Evolutionary conservation across 2,888 invertebrate species (phyloP), one percentile per base, ranked within the genome.

Genomic region (Sphaerophoria taeniata): DNA sequence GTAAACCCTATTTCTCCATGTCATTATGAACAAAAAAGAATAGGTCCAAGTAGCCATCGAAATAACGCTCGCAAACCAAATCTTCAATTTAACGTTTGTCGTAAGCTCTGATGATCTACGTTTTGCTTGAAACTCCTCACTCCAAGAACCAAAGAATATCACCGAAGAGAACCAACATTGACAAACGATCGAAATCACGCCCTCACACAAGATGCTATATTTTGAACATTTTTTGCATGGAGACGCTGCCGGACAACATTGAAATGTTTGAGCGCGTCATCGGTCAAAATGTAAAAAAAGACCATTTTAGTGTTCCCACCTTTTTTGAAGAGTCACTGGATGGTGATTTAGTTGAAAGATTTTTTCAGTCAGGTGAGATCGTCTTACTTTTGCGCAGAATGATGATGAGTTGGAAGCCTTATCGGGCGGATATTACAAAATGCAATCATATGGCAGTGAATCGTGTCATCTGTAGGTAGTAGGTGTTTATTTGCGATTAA

Each of bases 171-270:
- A 24, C n/a, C 11, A 16, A 85, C 85, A 81, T 85, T 85, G 85
- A 85, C 85, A 85, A 85, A 85, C 85, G 85, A 85, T 85, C 77
- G 81, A 85, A 85, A 85, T 85, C 85, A 85, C 85, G 85, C 85
- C 85, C 85, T 85, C 85, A 63, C 69, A 67, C 70, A 77, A 81
- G 60, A 51, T 56, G 47, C 16, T 6, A 6, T 9, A n/a, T n/a
- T n/a, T n/a, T n/a, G n/a, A n/a, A n/a, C n/a, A n/a, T n/a, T n/a
- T n/a, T n/a, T n/a, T n/a, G 39, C 39, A 6, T 36, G 47, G 14
- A 36, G 45, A 60, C n/a, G 43, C 6, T 33, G 31, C 14, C 24
- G 55, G 55, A 14, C 33, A n/a, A 67, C 84, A 85, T 76, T 77
- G 81, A 85, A 85, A 85, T 81, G 81, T 81, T 84, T 85, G 81